Evolutionary conservation across 1,140 invertebrate species (phyloP).

Genomic region (Proales similis): DNA sequence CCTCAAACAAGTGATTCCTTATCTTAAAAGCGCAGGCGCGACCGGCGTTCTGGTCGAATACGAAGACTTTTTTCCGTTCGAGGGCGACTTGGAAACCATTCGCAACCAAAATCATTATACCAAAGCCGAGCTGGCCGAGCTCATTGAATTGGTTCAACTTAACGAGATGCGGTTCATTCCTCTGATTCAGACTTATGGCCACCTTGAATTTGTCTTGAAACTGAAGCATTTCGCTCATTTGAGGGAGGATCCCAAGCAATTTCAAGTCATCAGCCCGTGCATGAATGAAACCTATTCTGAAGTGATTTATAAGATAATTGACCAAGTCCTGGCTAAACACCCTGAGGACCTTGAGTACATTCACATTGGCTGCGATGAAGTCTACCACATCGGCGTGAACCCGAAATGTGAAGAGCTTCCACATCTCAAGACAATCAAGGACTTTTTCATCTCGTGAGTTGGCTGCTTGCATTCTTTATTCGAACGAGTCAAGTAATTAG

Average conservation of each 20-base stretch:
- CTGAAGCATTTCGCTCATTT: constrained; percentile 34
- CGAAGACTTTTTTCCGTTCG: constrained; percentile 95
- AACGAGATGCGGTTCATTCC: constrained; percentile 30
- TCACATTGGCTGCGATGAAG: constrained; percentile 37
- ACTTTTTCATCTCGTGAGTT: constrained; percentile 35
- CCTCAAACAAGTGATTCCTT: constrained; percentile 59
- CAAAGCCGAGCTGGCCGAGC: constrained; percentile 1
- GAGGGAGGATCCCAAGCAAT: constrained; percentile 16
- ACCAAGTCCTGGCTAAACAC: constrained; percentile 20
- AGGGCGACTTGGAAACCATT: constrained; percentile 61
- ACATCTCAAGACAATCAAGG: constrained; percentile 19
- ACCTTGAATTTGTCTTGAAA: constrained; percentile 36
- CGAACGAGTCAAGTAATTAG: not conserved
- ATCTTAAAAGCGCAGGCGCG: constrained; percentile 69
- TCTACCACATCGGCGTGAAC: constrained; percentile 12
- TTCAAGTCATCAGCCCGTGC: constrained; percentile 33
- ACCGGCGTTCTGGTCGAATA: constrained; percentile 86
- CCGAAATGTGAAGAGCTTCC: constrained; percentile 6
- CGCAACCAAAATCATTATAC: constrained; percentile 19
- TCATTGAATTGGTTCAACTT: constrained; percentile 19
- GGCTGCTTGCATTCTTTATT: not conserved
- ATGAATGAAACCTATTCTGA: constrained; percentile 17
- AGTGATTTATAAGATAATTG: constrained; percentile 34
- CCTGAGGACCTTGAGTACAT: constrained; percentile 23
- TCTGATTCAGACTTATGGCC: constrained; percentile 32